Base-by-base conservation (phyloP, 2,113 vertebrate species). In the Ctenodactylus gundi region DNA sequence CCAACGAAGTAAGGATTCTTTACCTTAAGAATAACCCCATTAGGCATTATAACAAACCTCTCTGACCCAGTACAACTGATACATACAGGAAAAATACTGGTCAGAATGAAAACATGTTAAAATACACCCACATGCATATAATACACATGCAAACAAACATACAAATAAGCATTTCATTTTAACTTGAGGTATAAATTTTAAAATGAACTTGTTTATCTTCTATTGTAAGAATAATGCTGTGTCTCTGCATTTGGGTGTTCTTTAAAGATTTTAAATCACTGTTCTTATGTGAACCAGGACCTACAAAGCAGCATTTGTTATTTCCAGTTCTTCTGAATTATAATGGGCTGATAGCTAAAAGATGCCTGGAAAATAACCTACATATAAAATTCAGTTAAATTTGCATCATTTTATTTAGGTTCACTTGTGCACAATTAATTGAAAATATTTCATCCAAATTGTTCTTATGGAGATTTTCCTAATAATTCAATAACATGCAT, bases 1-100 rank as follows among this genome's bases (percentile, higher is more conserved):
- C 36, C 82, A 44, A 84, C 67, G 25, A 72, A 70, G 39, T 86
- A 83, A 89, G 23, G 77, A 84, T 62, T 41, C 4, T 82, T 94
- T 46, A 60, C 39, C 72, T 57, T 85, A 84, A 95, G 89, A 80
- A 95, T 95, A 93, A 95, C 86, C 51, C 64, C 39, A 89, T 89
- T 93, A 94, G 36, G 57, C 75, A 87, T 94, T 93, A 82, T 62
- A 92, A 70, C 39, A 88, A 95, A 92, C 39, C 25, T 94, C 46
- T 88, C 25, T 85, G 31, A 94, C 51, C 41, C 36, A 88, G 49
- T 20, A 92, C 6, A 91, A 84, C 0, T 21, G 21, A 1, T 49
- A 89, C 10, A 70, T 44, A 83, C 13, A 64, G 44, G 65, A 46
- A 96, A 91, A 95, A 86, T 78, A 95, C 13, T 83, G 58, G 57